Percentiles rank a stretch among this genome's conserved stretches.
phyloP scores from a whole-genome alignment of 2,888 invertebrate genomes.

The Polia nebulosa region DNA sequence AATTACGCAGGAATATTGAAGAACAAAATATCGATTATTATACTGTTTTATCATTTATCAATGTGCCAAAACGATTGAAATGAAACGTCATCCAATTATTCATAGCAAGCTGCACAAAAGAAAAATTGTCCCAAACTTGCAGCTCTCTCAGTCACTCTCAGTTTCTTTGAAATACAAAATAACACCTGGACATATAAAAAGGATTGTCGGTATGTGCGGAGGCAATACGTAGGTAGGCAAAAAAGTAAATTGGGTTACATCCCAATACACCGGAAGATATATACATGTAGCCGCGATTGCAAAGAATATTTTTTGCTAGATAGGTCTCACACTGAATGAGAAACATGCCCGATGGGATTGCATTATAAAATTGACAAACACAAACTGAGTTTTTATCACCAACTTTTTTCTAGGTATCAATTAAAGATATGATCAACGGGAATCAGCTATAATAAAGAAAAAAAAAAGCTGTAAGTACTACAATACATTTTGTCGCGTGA shows the following conservation, averaged over 20 bases:
- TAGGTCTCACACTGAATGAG: slow-evolving; percentile 2
- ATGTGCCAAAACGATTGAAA: neutral
- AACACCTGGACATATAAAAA: slow-evolving; percentile 34
- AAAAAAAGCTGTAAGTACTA: too few relatives aligned
- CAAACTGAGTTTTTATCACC: neutral
- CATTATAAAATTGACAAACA: slow-evolving; percentile 7
- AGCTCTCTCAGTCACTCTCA: slow-evolving; percentile 4
- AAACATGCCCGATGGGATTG: neutral
- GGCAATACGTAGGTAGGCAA: slow-evolving; percentile 30
- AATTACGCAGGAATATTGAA: neutral
- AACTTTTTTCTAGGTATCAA: neutral
- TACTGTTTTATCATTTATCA: neutral
- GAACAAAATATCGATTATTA: neutral
- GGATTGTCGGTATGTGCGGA: slow-evolving; percentile 23
- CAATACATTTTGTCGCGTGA: neutral
- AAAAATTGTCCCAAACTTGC: slow-evolving; percentile 4
- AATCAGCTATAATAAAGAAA: neutral
- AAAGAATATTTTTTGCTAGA: slow-evolving; percentile 26
- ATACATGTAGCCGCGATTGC: slow-evolving; percentile 23
- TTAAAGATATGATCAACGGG: neutral
- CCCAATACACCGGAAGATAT: slow-evolving; percentile 46
- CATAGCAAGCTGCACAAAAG: slow-evolving; percentile 15
- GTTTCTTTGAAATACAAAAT: slow-evolving; percentile 22
- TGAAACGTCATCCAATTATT: neutral
- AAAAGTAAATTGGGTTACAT: slow-evolving; percentile 55